Evolutionary conservation across 2,888 invertebrate species (phyloP).

Genomic region (Heliothis peltigera): DNA sequence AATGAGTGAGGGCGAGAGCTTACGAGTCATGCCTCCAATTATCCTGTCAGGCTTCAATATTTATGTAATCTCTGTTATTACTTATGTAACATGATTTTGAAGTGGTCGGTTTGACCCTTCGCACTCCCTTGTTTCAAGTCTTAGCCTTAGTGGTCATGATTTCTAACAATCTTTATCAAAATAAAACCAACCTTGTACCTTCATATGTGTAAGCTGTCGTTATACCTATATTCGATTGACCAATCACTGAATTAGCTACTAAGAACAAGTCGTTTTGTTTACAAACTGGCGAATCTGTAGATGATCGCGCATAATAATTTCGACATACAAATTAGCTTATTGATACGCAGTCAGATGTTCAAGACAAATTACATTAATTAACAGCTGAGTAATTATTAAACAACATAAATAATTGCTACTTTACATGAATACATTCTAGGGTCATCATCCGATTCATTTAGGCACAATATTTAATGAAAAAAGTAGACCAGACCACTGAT

Average conservation of each 20-base stretch:
- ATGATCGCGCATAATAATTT: neutral
- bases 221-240: neutral
- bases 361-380: conserved; percentile 5
- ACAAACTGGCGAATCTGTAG: neutral
- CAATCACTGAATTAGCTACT: neutral
- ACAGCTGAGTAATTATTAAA: conserved; percentile 1
- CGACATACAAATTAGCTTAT: neutral
- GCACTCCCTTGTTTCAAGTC: neutral
- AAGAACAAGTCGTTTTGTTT: neutral
- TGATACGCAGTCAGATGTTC: neutral
- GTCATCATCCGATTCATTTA: conserved; percentile 52
- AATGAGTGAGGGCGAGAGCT: conserved; percentile 33
- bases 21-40: conserved; percentile 53
- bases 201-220: conserved; percentile 2
- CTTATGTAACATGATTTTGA: conserved; percentile 36
- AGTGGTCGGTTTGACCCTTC: conserved; percentile 44
- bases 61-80: conserved; percentile 36
- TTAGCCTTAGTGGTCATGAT: neutral
- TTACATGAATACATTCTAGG: conserved; percentile 31
- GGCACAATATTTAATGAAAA: conserved; percentile 59
- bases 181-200: conserved; percentile 13
- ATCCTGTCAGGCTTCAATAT: conserved; percentile 53
- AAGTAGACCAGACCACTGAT: conserved; percentile 72
- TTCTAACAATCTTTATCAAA: neutral
- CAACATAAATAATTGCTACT: conserved; percentile 15